A percentile compares a stretch with the other conserved stretches of the same genome.
Conservation (phyloP, 2,113 vertebrate species). For the Abramis brama region DNA sequence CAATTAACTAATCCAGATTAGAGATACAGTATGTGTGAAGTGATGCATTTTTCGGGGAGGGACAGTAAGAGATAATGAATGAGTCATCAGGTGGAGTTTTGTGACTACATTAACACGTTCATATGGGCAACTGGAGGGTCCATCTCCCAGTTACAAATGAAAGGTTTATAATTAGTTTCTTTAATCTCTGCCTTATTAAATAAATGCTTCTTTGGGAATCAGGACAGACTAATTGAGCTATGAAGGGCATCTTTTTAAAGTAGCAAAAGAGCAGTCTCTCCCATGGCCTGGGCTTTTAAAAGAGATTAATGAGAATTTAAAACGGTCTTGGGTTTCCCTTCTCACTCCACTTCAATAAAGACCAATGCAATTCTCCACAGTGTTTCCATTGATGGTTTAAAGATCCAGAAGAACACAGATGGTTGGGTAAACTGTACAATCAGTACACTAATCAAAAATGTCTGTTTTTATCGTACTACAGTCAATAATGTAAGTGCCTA, state of each 20-base stretch:
- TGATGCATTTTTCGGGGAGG: conserved; percentile 6
- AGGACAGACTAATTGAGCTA: conserved; percentile 49
- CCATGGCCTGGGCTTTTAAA: conserved; percentile 23
- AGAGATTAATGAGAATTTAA: conserved; percentile 29
- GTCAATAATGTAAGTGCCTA: neutral
- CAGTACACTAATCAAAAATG: neutral
- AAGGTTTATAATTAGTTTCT: conserved; percentile 51
- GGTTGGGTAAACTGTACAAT: neutral
- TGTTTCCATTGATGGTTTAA: neutral
- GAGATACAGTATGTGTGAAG: neutral
- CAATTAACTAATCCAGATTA: conserved; percentile 14
- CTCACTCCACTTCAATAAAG: neutral
- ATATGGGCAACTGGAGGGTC: conserved; percentile 33
- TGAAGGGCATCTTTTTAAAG: conserved; percentile 53
- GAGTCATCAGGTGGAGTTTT: conserved; percentile 9
- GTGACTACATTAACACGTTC: conserved; percentile 16
- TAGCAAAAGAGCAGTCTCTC: conserved; percentile 36
- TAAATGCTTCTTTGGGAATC: conserved; percentile 52
- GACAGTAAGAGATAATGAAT: conserved; percentile 25
- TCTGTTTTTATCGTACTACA: neutral
- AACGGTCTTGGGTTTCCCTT: conserved; percentile 31
- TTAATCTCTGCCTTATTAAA: conserved; percentile 52
- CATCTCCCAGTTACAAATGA: conserved; percentile 41
- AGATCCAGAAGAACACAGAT: neutral
- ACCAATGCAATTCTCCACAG: neutral